A percentile compares a stretch with the other conserved stretches of the same genome.
Conservation (phyloP, 2,113 vertebrate genomes). For the Isurus oxyrinchus region DNA sequence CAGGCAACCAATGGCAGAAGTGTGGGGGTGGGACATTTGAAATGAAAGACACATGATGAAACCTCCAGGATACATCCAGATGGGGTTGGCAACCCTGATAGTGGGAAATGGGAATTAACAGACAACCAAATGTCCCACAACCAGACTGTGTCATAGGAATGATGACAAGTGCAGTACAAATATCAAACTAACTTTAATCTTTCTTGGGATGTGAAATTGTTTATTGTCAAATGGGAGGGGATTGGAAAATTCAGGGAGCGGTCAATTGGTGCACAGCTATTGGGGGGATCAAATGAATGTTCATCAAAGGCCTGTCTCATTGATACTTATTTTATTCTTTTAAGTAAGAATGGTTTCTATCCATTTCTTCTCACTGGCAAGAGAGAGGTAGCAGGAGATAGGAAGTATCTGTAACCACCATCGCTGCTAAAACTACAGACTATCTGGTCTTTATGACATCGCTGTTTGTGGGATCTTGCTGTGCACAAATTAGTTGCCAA, state of each 20-base stretch:
- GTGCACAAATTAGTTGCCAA: neutral
- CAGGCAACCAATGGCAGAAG: neutral
- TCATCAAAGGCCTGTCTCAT: neutral
- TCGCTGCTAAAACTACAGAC: neutral
- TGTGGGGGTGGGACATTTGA: neutral
- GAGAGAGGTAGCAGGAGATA: neutral
- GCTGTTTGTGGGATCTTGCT: neutral
- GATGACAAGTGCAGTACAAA: neutral
- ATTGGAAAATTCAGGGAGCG: neutral
- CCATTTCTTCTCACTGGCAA: neutral
- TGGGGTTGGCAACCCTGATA: neutral
- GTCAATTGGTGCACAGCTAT: neutral
- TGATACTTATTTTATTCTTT: neutral
- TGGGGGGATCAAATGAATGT: neutral
- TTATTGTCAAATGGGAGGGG: neutral
- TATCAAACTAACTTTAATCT: neutral
- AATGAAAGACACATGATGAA: neutral
- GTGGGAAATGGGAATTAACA: neutral
- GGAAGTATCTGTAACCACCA: neutral
- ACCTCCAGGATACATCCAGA: neutral
- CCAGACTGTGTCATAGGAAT: neutral
- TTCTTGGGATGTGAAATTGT: neutral
- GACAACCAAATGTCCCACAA: neutral
- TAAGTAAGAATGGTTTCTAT: neutral
- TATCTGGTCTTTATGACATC: neutral